These are phyloP conservation scores for Chloebia gouldiae DNA, from an alignment of 2,113 vertebrate genomes.

Conservation along the genomic window DNA sequence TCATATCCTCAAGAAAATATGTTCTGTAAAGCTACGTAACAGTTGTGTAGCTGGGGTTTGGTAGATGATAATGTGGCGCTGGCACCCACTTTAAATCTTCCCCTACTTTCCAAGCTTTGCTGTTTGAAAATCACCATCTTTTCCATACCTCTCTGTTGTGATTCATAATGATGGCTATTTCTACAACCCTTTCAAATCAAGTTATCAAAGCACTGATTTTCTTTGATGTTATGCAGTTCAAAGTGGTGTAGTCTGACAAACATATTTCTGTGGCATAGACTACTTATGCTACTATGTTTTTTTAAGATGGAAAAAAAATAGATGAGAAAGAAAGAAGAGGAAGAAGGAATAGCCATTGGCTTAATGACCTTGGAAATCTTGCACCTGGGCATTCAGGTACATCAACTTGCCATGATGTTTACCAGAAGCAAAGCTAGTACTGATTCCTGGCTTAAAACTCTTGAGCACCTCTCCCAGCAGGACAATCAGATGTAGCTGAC, in stretches of 20 bases:
- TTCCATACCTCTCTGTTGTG: slow-evolving; percentile 36
- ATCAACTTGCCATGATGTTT: background rate
- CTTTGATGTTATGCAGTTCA: slow-evolving; percentile 73
- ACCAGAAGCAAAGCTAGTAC: background rate
- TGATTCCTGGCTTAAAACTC: background rate
- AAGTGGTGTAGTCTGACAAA: slow-evolving; percentile 61
- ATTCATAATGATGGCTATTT: slow-evolving; percentile 67
- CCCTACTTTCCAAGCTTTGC: background rate
- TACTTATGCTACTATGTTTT: slow-evolving; percentile 61
- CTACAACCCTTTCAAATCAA: slow-evolving; percentile 65
- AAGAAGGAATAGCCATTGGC: background rate
- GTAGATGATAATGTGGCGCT: background rate
- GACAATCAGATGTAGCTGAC: background rate
- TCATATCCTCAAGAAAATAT: background rate
- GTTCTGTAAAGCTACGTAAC: background rate
- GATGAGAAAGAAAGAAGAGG: background rate
- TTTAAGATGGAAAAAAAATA: background rate
- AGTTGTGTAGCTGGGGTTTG: background rate
- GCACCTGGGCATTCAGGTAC: background rate
- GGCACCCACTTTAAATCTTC: background rate
- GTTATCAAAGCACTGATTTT: slow-evolving; percentile 69
- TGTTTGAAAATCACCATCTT: slow-evolving; percentile 33
- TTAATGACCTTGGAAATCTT: background rate
- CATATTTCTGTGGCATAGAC: slow-evolving; percentile 40
- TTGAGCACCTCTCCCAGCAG: background rate